Evolutionary conservation across 2,797 vertebrate species (phyloP), one percentile per base, ranked within the genome.

Genomic region (Odontamblyopus rebecca): DNA sequence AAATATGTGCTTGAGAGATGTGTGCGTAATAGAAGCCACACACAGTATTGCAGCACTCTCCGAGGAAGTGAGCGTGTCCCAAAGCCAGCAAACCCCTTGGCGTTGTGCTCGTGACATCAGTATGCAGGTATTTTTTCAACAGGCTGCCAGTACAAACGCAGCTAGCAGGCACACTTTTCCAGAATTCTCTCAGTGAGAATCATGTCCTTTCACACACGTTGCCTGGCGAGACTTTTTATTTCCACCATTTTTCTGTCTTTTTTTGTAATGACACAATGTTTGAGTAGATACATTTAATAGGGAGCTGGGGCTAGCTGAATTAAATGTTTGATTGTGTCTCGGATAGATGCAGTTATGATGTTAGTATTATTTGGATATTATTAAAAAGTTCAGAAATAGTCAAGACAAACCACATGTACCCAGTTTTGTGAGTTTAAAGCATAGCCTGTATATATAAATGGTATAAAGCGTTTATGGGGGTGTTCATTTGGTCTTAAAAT

Each of bases 41-140:
- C 82, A 75, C 79, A 78, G 69, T 44, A 74, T 48, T 56, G 67
- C 68, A 61, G 38, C 18, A n/a, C 12, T 68, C 63, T 60, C 76
- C 27, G 68, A 83, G 79, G 81, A 82, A 72, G 71, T 54, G 68
- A 65, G 60, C 38, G 64, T 76, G 50, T 61, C 44, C 51, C 50
- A 32, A 26, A 57, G 53, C 51, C 30, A 56, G 51, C 66, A 38
- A 48, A 70, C 53, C 64, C 27, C 53, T 26, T 63, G 67, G 72
- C 80, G 70, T 73, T 48, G 54, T 19, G 27, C 30, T 67, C 38
- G 62, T 87, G 90, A 93, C 89, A 86, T 92, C 87, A 91, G 82
- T 74, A 85, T 87, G 86, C 86, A 90, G 89, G 86, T 90, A 91
- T 93, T 93, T 90, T 90, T 87, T 88, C 80, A 88, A 72, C 59